phyloP scores from a whole-genome alignment of 2,113 vertebrate species.

The Semicossyphus pulcher region DNA sequence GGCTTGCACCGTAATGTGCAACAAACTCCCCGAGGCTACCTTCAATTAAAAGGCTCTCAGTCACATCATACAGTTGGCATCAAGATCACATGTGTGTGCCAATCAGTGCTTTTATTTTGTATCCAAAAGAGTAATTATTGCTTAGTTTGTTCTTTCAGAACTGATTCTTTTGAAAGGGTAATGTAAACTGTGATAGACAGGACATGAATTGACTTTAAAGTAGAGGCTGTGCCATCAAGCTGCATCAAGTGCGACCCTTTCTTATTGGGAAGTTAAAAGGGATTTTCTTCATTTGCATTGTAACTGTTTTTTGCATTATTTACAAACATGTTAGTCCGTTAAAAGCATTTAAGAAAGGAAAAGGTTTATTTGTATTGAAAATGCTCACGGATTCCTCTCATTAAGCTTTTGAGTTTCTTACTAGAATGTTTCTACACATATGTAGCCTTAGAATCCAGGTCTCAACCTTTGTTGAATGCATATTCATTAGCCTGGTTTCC shows the following conservation, averaged over 20 bases:
- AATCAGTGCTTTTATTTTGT: slow-evolving; percentile 50
- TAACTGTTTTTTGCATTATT: slow-evolving; percentile 12
- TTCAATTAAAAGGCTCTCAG: slow-evolving; percentile 41
- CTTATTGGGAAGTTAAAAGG: slow-evolving; percentile 10
- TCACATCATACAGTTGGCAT: slow-evolving; percentile 10
- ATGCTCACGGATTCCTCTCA: slow-evolving; percentile 37
- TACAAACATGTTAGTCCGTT: neutral
- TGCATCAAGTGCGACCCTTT: slow-evolving; percentile 13
- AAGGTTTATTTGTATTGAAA: slow-evolving; percentile 22
- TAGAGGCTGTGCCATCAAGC: slow-evolving; percentile 6
- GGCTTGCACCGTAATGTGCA: slow-evolving; percentile 54
- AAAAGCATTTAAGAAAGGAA: slow-evolving; percentile 13
- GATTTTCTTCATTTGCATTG: slow-evolving; percentile 50
- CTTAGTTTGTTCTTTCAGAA: slow-evolving; percentile 25
- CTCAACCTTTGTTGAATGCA: slow-evolving; percentile 23
- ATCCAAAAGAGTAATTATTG: slow-evolving; percentile 36
- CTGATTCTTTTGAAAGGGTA: slow-evolving; percentile 27
- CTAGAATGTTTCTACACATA: slow-evolving; percentile 27
- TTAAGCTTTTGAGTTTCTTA: slow-evolving; percentile 46
- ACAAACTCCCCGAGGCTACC: slow-evolving; percentile 45
- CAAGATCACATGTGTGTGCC: slow-evolving; percentile 28
- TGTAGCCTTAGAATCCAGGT: slow-evolving; percentile 34
- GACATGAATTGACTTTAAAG: slow-evolving; percentile 7
- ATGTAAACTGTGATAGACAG: slow-evolving; percentile 32
- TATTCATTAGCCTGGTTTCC: slow-evolving; percentile 27